Percentiles rank a stretch among this genome's conserved stretches.
Conservation (phyloP, 2,113 vertebrate species). For the Rhinolophus ferrumequinum region DNA sequence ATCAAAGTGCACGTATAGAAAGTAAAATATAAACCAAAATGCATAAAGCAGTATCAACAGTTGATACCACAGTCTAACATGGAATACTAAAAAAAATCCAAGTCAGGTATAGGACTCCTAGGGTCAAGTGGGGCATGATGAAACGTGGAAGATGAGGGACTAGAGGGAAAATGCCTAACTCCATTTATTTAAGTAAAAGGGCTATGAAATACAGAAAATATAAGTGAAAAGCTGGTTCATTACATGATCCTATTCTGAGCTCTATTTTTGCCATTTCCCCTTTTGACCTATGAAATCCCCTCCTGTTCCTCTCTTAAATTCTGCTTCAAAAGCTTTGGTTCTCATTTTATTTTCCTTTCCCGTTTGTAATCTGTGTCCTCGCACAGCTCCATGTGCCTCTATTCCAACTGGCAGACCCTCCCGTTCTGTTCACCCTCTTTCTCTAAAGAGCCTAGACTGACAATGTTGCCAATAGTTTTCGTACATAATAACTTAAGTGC, state of each 20-base stretch:
- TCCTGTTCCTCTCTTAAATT: background rate
- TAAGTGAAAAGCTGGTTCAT: background rate
- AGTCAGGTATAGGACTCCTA: background rate
- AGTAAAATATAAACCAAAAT: slow-evolving; percentile 51
- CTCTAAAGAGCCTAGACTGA: slow-evolving; percentile 77
- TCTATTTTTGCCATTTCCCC: background rate
- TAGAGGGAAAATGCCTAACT: background rate
- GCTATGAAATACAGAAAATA: background rate
- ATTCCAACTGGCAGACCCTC: background rate
- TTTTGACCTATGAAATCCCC: background rate
- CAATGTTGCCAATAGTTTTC: slow-evolving; percentile 85
- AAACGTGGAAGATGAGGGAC: background rate
- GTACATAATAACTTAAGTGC: slow-evolving; percentile 87
- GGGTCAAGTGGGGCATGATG: background rate
- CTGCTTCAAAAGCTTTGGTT: slow-evolving; percentile 41
- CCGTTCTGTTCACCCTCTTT: slow-evolving; percentile 65
- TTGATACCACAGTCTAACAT: background rate
- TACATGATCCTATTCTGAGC: background rate
- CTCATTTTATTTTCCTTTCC: slow-evolving; percentile 35
- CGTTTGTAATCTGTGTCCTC: background rate
- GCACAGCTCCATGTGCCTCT: background rate
- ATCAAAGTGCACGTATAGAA: slow-evolving; percentile 47
- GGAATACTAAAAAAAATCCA: background rate
- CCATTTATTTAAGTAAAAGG: slow-evolving; percentile 28
- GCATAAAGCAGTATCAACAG: background rate